Percentiles rank a stretch among this genome's conserved stretches.
phyloP scores from a whole-genome alignment of 2,113 vertebrate species.

The Podarcis muralis region DNA sequence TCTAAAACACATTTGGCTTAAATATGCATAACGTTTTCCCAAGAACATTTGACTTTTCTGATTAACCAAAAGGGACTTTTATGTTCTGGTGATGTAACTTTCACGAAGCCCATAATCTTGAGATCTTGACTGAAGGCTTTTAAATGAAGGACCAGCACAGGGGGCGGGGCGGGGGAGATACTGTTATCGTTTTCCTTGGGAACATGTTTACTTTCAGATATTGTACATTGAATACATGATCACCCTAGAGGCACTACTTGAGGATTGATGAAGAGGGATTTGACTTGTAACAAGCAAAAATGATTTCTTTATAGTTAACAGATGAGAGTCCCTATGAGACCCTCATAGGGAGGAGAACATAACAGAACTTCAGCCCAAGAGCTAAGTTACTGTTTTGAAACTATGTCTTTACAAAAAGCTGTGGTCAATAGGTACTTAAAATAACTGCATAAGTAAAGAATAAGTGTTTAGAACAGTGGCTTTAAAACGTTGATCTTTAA shows the following conservation, averaged over 20 bases:
- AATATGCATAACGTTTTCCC: neutral
- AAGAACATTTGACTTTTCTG: slow-evolving; percentile 41
- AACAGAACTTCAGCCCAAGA: neutral
- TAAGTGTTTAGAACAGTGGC: neutral
- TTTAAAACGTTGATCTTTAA: neutral
- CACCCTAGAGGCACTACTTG: slow-evolving; percentile 34
- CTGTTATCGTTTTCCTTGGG: slow-evolving; percentile 21
- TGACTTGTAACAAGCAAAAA: slow-evolving; percentile 18
- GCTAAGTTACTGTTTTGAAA: slow-evolving; percentile 5
- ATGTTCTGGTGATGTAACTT: slow-evolving; percentile 28
- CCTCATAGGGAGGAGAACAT: neutral
- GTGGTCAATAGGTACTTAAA: neutral
- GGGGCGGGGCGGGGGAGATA: neutral
- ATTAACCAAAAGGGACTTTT: slow-evolving; percentile 50
- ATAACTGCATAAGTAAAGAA: neutral
- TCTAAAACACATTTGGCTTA: slow-evolving; percentile 24
- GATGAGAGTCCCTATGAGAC: slow-evolving; percentile 11
- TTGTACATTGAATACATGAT: slow-evolving; percentile 29
- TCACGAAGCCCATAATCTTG: slow-evolving; percentile 32
- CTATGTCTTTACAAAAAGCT: neutral
- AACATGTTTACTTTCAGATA: slow-evolving; percentile 43
- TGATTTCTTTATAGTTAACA: slow-evolving; percentile 11
- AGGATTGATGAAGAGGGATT: neutral
- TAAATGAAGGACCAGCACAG: slow-evolving; percentile 45
- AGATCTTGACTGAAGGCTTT: slow-evolving; percentile 32